Conservation (phyloP, 2,113 vertebrate genomes). For the Bufo bufo region DNA sequence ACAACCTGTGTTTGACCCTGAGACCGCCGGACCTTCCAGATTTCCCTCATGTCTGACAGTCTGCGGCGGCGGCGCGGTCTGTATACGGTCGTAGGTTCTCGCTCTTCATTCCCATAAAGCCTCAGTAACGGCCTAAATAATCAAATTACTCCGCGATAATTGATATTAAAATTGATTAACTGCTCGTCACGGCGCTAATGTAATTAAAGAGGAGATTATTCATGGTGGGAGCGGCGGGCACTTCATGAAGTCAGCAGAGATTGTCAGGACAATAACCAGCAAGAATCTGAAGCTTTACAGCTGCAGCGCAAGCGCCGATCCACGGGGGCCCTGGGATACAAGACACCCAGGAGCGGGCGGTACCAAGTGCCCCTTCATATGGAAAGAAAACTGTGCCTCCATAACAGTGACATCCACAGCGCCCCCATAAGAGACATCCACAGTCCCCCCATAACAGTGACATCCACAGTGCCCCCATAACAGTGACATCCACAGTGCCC, state of each 20-base stretch:
- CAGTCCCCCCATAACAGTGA: no score
- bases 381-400: no score
- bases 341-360: background rate
- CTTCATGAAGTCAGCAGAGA: background rate
- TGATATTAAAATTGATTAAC: constrained; percentile 42
- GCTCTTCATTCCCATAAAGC: constrained; percentile 23
- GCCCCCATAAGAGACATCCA: no score
- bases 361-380: no score
- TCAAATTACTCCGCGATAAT: constrained; percentile 28
- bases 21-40: background rate
- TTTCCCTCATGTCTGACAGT: background rate
- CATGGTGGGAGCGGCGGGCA: background rate
- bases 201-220: constrained; percentile 23
- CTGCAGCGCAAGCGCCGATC: background rate
- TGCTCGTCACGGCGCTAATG: constrained; percentile 33
- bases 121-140: constrained; percentile 3
- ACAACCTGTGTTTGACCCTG: background rate
- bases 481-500: no score
- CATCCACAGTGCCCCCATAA: no score
- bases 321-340: background rate
- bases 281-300: background rate
- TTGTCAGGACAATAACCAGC: background rate
- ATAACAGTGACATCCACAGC: no score
- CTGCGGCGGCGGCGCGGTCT: background rate
- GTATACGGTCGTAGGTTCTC: background rate